Conservation (phyloP, 2,888 invertebrate genomes). For the Eilema sororculum region DNA sequence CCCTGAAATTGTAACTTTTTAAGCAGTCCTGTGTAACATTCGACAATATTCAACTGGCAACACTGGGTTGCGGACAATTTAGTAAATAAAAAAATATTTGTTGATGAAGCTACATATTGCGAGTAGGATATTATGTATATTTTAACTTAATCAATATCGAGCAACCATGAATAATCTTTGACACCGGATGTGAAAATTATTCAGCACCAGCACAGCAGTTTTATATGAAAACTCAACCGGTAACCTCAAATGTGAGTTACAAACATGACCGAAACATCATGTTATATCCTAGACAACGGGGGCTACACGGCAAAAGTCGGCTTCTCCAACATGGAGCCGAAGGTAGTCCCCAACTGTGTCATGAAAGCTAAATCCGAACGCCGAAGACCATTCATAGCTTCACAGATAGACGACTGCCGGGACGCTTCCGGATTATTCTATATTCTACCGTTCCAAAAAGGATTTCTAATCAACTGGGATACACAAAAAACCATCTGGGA, state of each 20-base stretch:
- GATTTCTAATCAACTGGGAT: constrained; percentile 98
- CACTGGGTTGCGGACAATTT: no score
- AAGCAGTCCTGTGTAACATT: no score
- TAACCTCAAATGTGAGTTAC: constrained; percentile 48
- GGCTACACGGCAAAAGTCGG: constrained; percentile 95
- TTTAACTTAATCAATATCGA: no score
- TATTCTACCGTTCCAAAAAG: constrained; percentile 97
- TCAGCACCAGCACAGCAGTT: no score
- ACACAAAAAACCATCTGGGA: constrained; percentile 98
- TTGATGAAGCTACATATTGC: no score
- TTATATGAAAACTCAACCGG: constrained; percentile 49
- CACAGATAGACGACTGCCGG: constrained; percentile 97
- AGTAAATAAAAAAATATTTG: no score
- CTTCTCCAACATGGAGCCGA: constrained; percentile 90
- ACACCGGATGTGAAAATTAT: no score
- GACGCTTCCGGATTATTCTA: constrained; percentile 98
- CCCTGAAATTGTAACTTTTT: no score
- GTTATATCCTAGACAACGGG: constrained; percentile 95
- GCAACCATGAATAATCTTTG: no score
- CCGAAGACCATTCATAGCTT: constrained; percentile 95
- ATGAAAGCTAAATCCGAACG: constrained; percentile 99
- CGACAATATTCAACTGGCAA: no score
- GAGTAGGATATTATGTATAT: no score
- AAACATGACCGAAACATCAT: constrained; percentile 78
- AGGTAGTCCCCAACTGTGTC: constrained; percentile 96